Percentiles rank a stretch among this genome's conserved stretches.
phyloP scores from a whole-genome alignment of 2,888 invertebrate species.

The Carcina quercana region DNA sequence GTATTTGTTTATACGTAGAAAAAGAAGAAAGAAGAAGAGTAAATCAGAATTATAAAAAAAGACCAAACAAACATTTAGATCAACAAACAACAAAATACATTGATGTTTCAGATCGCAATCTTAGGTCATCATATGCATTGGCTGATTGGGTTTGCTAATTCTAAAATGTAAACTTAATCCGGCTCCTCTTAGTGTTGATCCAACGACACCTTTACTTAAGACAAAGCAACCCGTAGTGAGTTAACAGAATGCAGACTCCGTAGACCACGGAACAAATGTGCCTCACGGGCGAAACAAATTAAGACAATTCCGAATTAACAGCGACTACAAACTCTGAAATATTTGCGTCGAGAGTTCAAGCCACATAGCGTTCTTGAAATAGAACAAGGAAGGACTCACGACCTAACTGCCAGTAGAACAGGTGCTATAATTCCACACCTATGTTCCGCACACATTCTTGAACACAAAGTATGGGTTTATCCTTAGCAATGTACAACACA shows the following conservation, averaged over 20 bases:
- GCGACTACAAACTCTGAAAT: conserved; percentile 55
- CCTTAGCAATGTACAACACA: conserved; percentile 10
- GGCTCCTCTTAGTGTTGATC: no score
- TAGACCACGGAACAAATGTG: conserved; percentile 52
- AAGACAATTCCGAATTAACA: conserved; percentile 67
- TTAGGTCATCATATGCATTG: no score
- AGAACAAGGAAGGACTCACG: conserved; percentile 26
- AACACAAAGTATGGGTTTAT: conserved; percentile 25
- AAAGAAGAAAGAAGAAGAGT: no score
- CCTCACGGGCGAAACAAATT: conserved; percentile 55
- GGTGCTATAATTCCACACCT: conserved; percentile 23
- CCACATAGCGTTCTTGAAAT: conserved; percentile 37
- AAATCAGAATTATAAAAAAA: no score
- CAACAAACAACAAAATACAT: no score
- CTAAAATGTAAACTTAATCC: no score
- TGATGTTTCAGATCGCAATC: no score
- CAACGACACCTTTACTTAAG: conserved; percentile 22
- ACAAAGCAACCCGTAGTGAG: no score
- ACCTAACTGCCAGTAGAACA: conserved; percentile 32
- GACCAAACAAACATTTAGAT: no score
- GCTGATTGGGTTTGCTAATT: no score
- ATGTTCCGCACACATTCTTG: conserved; percentile 10
- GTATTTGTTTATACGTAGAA: no score
- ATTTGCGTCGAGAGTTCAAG: conserved; percentile 38
- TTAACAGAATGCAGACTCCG: conserved; percentile 32